Evolutionary conservation across 2,797 vertebrate genomes (phyloP), one percentile per base, ranked within the genome.

Genomic region (Clarias laeviceps): DNA sequence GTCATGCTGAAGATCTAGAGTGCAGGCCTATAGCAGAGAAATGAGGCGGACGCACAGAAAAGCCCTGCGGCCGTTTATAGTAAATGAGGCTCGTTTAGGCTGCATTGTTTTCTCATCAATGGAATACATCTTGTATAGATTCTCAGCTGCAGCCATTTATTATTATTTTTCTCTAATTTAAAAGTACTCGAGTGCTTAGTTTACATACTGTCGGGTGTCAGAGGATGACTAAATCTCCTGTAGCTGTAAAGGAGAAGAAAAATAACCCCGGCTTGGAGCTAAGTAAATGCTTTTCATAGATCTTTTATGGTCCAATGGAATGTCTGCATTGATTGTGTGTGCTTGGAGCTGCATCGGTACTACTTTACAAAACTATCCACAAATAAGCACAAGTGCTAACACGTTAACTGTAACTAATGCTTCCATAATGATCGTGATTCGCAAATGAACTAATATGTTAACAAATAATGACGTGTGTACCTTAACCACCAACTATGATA

Each of bases 81-180:
- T 87, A 89, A 91, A 91, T 85, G 77, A 89, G 83, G 65, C 69
- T 50, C 76, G 82, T 89, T 90, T 89, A 83, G 66, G 81, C 73
- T 29, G 50, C 81, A 87, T 87, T 86, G 82, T 89, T 86, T 85
- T 88, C 65, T 68, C 80, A 82, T 83, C 82, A 76, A 76, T 72
- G 77, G 61, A 65, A 78, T 80, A 78, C 64, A 64, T 80, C 82
- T 17, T 88, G 32, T 82, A 61, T 64, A 80, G 65, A 77, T 62
- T 62, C 77, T 27, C 61, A 27, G 34, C 37, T 15, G 20, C 62
- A 70, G 66, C 24, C 17, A 17, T 90, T 72, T 17, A 85, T 84
- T 85, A 82, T 82, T 88, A 73, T 86, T 86, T 65, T 64, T 12
- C 80, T 82, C 57, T 34, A 29, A 85, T 45, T 56, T 62, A 59